Evolutionary conservation across 2,113 vertebrate genomes (phyloP).

Genomic region (Smithornis capensis): DNA sequence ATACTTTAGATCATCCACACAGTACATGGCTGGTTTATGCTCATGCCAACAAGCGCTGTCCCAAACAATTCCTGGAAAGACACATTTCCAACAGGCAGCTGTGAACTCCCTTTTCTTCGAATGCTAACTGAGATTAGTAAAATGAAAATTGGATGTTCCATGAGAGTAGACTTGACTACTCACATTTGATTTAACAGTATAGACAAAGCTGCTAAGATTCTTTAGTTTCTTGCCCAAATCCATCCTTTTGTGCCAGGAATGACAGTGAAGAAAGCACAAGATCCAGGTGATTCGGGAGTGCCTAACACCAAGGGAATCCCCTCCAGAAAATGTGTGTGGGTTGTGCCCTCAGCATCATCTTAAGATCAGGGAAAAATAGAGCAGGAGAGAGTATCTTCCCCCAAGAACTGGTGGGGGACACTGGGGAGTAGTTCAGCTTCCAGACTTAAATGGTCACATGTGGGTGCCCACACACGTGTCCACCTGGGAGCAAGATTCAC

Average conservation of each 20-base stretch:
- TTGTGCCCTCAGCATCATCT: not conserved
- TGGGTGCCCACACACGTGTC: fast-evolving
- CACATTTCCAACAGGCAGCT: not conserved
- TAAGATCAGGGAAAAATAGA: not conserved
- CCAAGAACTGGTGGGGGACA: not conserved
- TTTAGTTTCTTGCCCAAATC: not conserved
- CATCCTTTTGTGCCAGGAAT: not conserved
- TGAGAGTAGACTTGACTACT: not conserved
- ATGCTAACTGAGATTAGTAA: not conserved
- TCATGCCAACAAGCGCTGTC: not conserved
- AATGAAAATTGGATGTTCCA: not conserved
- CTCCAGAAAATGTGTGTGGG: fast-evolving
- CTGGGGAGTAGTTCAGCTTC: not conserved
- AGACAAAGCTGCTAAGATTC: not conserved
- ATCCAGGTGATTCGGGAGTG: not conserved
- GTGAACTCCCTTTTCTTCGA: not conserved
- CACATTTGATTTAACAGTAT: not conserved
- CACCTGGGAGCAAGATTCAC: not conserved
- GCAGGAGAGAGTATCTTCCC: not conserved
- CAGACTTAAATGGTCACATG: not conserved
- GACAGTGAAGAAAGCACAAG: not conserved
- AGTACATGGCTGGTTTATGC: not conserved
- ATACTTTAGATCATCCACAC: not conserved
- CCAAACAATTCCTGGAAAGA: slow-evolving; percentile 20
- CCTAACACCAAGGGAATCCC: not conserved